Percentiles rank a stretch among this genome's conserved stretches.
These are phyloP conservation scores for Chrosomus eos DNA, from an alignment of 2,797 vertebrate genomes.

Conservation along the genomic window DNA sequence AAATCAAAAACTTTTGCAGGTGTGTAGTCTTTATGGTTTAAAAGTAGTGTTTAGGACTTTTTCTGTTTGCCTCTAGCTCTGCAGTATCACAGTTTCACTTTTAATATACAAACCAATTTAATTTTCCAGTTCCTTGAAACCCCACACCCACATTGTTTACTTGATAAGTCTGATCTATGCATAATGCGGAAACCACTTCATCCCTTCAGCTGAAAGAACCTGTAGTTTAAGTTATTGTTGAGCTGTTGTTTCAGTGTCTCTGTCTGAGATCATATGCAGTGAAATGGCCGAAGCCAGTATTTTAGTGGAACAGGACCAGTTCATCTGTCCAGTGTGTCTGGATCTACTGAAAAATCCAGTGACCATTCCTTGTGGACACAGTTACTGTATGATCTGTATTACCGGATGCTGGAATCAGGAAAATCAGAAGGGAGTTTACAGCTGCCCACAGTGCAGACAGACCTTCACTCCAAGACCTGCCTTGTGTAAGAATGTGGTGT, in stretches of 20 bases:
- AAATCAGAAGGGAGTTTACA: neutral
- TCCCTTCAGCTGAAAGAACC: neutral
- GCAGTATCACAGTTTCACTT: neutral
- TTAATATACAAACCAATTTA: neutral
- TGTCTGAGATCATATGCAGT: neutral
- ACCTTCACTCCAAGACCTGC: neutral
- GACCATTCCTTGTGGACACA: constrained; percentile 24
- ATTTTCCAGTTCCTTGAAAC: neutral
- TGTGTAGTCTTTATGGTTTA: neutral
- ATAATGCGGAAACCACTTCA: neutral
- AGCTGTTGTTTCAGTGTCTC: neutral
- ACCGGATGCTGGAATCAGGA: neutral
- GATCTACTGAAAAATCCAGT: constrained; percentile 14
- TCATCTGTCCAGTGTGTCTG: constrained; percentile 2
- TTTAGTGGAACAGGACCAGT: neutral
- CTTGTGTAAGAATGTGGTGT: neutral
- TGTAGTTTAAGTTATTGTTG: no score
- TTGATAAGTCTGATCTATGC: neutral
- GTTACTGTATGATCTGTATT: neutral
- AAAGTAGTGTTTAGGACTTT: neutral
- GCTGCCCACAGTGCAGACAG: neutral
- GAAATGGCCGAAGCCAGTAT: neutral
- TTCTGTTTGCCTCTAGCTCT: neutral
- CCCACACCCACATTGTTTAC: no score
- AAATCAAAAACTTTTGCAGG: neutral